Evolutionary conservation across 2,888 invertebrate genomes (phyloP).

Genomic region (Tinea trinotella): DNA sequence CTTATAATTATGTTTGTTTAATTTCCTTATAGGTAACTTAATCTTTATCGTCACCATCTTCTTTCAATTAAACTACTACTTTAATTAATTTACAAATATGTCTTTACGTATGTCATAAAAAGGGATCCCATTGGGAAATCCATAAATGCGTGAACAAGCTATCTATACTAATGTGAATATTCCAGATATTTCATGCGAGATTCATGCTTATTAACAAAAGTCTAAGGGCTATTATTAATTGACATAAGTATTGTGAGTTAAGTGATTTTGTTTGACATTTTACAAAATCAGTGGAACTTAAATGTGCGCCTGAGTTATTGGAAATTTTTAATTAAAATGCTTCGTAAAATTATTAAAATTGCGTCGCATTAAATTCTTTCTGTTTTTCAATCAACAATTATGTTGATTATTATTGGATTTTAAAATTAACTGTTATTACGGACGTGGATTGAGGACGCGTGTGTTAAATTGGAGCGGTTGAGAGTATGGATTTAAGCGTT

Average conservation of each 20-base stretch:
- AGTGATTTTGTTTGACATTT: neutral
- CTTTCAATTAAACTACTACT: no score
- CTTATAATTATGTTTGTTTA: no score
- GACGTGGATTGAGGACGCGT: no score
- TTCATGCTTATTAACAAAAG: neutral
- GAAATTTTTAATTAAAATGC: neutral
- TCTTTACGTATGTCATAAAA: neutral
- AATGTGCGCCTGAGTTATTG: slow-evolving; percentile 1
- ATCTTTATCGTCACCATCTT: no score
- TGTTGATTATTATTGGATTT: neutral
- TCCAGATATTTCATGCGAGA: neutral
- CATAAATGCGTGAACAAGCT: neutral
- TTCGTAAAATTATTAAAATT: neutral
- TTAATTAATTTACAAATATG: no score
- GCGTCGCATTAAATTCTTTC: neutral
- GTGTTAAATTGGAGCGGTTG: no score
- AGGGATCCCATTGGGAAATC: neutral
- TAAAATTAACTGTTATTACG: neutral
- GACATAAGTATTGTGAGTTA: neutral
- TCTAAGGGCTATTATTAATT: neutral
- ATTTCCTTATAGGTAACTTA: no score
- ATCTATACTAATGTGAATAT: no score
- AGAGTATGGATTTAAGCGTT: no score
- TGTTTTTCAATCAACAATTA: neutral
- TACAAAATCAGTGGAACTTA: neutral